Base-by-base conservation (phyloP, 2,888 invertebrate genomes). In the Cryptophagus acutangulus region DNA sequence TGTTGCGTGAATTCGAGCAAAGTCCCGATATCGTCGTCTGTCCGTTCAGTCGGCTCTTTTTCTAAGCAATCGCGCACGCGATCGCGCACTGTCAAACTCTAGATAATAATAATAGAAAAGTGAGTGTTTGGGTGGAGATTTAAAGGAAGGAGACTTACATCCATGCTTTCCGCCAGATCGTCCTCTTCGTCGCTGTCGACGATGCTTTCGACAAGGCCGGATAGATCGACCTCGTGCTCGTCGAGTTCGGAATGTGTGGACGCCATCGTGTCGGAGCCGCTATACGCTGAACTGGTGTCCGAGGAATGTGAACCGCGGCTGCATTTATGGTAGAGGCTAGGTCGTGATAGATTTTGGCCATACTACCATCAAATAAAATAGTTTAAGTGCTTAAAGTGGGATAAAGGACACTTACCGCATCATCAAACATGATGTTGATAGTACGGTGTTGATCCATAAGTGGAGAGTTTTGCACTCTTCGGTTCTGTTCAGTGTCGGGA, bases 1-100 rank as follows among this genome's bases (percentile, higher is more conserved):
- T 96, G 95, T 70, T 97, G 96, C 43, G 97, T 96, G 67, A 97
- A 96, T 69, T 97, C 97, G 48, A 99, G 74, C 4, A 99, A 77
- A 42, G 87, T 86, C 71, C 94, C 93, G 58, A 99, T 88, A 69
- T 99, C 97, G 59, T 96, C 95, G 56, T 94, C 93, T 25, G 87
- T 87, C 57, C 97, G 77, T 62, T 97, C 95, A 34, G 85, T 82
- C 9, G 97, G 96, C 68, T 96, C 95, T 69, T 96, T 97, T 69
- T 97, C 96, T 52, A 99, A 77, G 67, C 96, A 96, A 72, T 99
- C 97, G 46, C 96, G 77, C 8, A 99, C 94, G 45, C 92, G 87
- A 74, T 99, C 97, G 46, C 94, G 80, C 8, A 92, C 89, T 46
- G 86, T 87, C 50, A 91, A 74, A 66, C 90, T 91, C 82, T 84